Conservation (phyloP, 2,888 invertebrate genomes). For the Scelioninae gen. 1 region DNA sequence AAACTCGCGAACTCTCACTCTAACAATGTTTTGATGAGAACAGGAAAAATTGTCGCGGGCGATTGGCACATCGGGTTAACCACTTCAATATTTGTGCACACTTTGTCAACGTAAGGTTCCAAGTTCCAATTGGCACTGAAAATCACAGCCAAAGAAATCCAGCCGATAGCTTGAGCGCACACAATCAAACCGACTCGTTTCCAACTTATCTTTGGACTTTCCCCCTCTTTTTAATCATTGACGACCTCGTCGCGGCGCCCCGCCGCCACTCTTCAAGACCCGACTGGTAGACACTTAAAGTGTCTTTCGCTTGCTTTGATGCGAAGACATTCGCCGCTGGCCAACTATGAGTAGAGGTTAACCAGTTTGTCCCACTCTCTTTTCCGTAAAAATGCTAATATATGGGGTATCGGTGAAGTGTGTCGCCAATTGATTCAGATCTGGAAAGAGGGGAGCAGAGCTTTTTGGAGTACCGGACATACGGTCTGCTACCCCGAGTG, state of each 20-base stretch:
- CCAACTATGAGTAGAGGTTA: slow-evolving; percentile 79
- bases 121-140: slow-evolving; percentile 47
- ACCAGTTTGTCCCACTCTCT: slow-evolving; percentile 84
- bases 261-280: slow-evolving; percentile 6
- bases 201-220: slow-evolving; percentile 84
- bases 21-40: background rate
- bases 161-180: slow-evolving; percentile 45
- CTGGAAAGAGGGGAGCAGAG: background rate
- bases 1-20: slow-evolving; percentile 16
- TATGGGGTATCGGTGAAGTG: slow-evolving; percentile 36
- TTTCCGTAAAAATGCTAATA: slow-evolving; percentile 74
- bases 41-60: background rate
- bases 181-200: slow-evolving; percentile 75
- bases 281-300: too few species aligned
- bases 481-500: background rate
- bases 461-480: background rate
- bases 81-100: background rate
- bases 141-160: slow-evolving; percentile 46
- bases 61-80: slow-evolving; percentile 1
- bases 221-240: slow-evolving; percentile 76
- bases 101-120: background rate
- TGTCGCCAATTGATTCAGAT: too few species aligned
- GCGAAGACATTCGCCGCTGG: slow-evolving; percentile 69
- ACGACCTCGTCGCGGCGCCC: slow-evolving; percentile 55
- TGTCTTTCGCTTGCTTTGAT: slow-evolving; percentile 44